phyloP scores from a whole-genome alignment of 2,113 vertebrate species.

The human region DNA sequence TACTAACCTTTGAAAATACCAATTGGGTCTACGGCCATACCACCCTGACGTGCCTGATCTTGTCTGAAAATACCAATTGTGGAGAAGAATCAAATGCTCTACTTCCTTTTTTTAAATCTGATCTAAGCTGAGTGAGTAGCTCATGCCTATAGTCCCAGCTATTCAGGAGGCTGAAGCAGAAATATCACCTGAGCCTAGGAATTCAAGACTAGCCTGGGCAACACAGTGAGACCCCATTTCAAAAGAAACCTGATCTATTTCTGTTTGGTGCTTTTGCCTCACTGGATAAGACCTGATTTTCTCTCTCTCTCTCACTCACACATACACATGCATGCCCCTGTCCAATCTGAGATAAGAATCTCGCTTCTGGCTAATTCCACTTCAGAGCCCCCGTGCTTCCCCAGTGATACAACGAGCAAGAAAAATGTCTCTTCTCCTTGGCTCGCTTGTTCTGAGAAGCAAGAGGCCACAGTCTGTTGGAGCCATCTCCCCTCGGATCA shows the following conservation, averaged over 20 bases:
- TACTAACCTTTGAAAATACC: background rate
- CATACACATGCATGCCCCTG: rapidly evolving
- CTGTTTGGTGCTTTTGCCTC: background rate
- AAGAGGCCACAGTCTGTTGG: background rate
- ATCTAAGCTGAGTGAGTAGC: background rate
- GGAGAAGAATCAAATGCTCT: background rate
- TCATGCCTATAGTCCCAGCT: background rate
- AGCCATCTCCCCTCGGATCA: background rate
- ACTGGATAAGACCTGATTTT: background rate
- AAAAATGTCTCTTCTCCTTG: background rate
- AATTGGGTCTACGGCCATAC: too few relatives aligned
- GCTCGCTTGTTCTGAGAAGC: background rate
- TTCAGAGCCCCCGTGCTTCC: background rate
- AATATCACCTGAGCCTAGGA: background rate
- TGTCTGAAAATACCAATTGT: background rate
- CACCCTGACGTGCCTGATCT: too few relatives aligned
- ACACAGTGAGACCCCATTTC: background rate
- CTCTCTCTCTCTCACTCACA: background rate
- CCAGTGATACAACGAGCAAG: background rate
- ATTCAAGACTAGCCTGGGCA: background rate
- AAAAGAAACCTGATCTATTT: background rate
- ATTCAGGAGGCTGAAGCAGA: background rate
- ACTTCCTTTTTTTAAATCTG: background rate
- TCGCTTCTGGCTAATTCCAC: background rate
- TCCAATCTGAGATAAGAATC: background rate